These are phyloP conservation scores for Cotesia typhae DNA, from an alignment of 1,140 invertebrate genomes.

Conservation along the genomic window DNA sequence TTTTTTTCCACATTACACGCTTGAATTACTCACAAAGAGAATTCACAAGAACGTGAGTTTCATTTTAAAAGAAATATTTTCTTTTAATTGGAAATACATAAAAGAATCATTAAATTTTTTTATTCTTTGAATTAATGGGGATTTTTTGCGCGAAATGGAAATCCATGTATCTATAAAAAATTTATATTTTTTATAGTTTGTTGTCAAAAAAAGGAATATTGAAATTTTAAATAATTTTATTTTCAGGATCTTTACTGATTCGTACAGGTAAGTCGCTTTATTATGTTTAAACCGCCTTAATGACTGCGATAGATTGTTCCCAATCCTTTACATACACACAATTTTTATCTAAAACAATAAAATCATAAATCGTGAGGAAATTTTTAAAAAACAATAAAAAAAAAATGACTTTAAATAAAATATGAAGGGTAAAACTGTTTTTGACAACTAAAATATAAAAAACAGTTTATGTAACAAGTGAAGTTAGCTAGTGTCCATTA, in stretches of 20 bases:
- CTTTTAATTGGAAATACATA: too few relatives aligned
- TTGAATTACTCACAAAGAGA: background rate
- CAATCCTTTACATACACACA: slow-evolving; percentile 17
- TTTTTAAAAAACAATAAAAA: too few relatives aligned
- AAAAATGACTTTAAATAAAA: too few relatives aligned
- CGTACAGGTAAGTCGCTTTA: slow-evolving; percentile 62
- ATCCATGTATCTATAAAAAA: slow-evolving; percentile 29
- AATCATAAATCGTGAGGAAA: too few relatives aligned
- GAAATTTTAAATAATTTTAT: slow-evolving; percentile 60
- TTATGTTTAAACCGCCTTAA: slow-evolving; percentile 48
- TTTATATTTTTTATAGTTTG: background rate
- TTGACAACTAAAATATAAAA: too few relatives aligned
- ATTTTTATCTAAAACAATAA: too few relatives aligned
- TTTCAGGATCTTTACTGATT: slow-evolving; percentile 65
- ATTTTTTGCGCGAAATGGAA: slow-evolving; percentile 33
- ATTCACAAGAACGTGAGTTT: background rate
- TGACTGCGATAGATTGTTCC: slow-evolving; percentile 45
- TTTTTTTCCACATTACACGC: background rate
- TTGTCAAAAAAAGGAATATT: slow-evolving; percentile 42
- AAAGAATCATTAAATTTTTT: too few relatives aligned
- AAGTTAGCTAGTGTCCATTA: too few relatives aligned
- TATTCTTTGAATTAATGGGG: background rate
- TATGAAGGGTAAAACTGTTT: too few relatives aligned
- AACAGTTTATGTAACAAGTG: too few relatives aligned
- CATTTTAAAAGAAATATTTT: too few relatives aligned